Percentiles rank a stretch among this genome's conserved stretches.
Conservation (phyloP, 2,113 vertebrate species). For the Poicephalus meyeri region DNA sequence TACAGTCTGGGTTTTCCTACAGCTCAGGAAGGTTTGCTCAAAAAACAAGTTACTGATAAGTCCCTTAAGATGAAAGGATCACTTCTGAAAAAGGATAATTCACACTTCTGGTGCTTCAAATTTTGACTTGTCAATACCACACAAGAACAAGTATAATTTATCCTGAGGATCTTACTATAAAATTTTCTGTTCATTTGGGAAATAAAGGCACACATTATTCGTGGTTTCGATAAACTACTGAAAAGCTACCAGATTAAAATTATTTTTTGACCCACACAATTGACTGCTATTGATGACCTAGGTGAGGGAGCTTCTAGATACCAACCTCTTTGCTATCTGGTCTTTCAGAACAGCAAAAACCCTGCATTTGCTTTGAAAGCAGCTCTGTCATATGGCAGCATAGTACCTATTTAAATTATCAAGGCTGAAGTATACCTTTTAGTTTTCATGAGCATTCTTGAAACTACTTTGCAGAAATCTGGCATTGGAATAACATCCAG, state of each 20-base stretch:
- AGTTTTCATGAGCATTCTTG: neutral
- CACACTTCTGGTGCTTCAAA: neutral
- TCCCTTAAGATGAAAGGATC: neutral
- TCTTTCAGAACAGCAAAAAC: neutral
- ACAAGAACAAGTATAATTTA: neutral
- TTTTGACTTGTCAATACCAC: neutral
- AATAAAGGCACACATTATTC: neutral
- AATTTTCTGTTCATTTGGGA: neutral
- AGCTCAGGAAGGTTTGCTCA: neutral
- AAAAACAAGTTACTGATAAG: neutral
- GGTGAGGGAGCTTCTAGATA: constrained; percentile 11
- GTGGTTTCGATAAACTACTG: neutral
- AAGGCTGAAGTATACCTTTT: neutral
- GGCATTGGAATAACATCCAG: neutral
- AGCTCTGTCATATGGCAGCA: neutral
- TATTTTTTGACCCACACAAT: neutral
- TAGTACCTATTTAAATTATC: neutral
- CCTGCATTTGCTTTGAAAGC: neutral
- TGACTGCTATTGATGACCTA: neutral
- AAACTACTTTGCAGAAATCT: neutral
- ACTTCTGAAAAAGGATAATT: neutral
- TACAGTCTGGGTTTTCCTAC: neutral
- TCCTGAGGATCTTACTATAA: neutral
- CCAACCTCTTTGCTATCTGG: constrained; percentile 5
- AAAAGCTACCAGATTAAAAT: neutral